Base-by-base conservation (phyloP, 1,140 invertebrate genomes). In the Saccostrea echinata region DNA sequence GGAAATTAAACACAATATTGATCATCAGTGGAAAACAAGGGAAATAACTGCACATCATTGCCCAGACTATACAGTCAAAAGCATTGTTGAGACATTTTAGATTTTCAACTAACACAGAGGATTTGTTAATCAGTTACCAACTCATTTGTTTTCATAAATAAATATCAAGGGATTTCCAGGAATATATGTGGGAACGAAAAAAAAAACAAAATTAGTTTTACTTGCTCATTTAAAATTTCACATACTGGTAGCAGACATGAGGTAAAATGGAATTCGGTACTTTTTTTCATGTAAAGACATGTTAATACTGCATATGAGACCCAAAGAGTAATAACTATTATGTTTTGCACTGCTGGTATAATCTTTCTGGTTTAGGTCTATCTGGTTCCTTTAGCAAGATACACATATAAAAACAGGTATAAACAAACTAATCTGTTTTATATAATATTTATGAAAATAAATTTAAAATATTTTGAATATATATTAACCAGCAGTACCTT, bases 241-340 rank as follows among this genome's bases (percentile, higher is more conserved):
- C 68, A 76, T 12, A 76, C 68, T 30, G 68, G 68, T 76, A 76
- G 68, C 68, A 68, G 13, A 76, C 68, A 76, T 18, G 16, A 76
- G 68, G 68, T 33, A 30, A 30, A 76, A 16, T 76, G 68, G 27
- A 76, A 33, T 33, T 30, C 27, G 9, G 6, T 71, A 27, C 6
- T 76, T 76, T 76, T 71, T 76, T 16, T 33, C 30, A 30, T 76
- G 68, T 76, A 27, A 13, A 33, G 68, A 76, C 68, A 76, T 76
- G 68, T 76, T 76, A 76, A 76, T 76, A 76, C 68, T 76, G 68
- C 68, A 33, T 76, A 76, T 76, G 30, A 76, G 27, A 76, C 68
- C 68, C 27, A 76, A 30, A 76, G 33, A 30, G 68, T 76, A 27
- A 30, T 43, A 43, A 9, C 43, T 43, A 61, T n/a, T 76, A 30